A percentile compares a stretch with the other conserved stretches of the same genome.
Evolutionary conservation across 2,888 invertebrate species (phyloP).

Genomic region (Pemphredon lugubris): DNA sequence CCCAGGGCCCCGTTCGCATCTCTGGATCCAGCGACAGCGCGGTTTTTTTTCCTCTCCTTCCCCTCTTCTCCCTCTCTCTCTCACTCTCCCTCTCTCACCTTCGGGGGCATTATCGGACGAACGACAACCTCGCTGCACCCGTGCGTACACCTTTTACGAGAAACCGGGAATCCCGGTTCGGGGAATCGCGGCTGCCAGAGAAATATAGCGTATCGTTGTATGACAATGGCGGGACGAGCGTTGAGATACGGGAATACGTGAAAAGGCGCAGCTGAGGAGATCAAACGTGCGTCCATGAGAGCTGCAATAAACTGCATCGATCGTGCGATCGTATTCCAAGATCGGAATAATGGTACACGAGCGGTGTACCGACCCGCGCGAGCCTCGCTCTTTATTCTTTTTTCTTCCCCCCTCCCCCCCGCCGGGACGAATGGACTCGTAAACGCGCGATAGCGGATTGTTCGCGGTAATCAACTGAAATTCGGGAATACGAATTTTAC

Average conservation of each 20-base stretch:
- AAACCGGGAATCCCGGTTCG: constrained; percentile 1
- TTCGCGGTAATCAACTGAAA: too few relatives aligned
- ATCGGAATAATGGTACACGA: too few relatives aligned
- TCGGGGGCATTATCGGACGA: constrained; percentile 3
- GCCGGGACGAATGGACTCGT: too few relatives aligned
- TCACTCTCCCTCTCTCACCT: not conserved
- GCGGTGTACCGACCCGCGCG: too few relatives aligned
- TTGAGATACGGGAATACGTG: not conserved
- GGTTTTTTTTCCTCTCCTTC: constrained; percentile 1
- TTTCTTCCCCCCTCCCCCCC: too few relatives aligned
- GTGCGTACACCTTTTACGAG: constrained; percentile 4
- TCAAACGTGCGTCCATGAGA: not conserved
- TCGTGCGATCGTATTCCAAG: too few relatives aligned
- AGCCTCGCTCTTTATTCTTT: too few relatives aligned
- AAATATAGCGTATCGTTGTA: constrained; percentile 1
- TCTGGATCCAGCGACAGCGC: not conserved
- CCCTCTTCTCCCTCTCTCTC: not conserved
- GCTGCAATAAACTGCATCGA: too few relatives aligned
- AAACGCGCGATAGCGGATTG: too few relatives aligned
- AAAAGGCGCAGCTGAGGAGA: not conserved
- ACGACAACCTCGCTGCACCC: not conserved
- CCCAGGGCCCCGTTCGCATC: constrained; percentile 29
- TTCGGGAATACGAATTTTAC: too few relatives aligned
- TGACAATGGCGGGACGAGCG: not conserved
- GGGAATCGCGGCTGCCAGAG: not conserved